These are phyloP conservation scores for Euwallacea similis DNA, from an alignment of 1,140 invertebrate genomes.

Conservation along the genomic window DNA sequence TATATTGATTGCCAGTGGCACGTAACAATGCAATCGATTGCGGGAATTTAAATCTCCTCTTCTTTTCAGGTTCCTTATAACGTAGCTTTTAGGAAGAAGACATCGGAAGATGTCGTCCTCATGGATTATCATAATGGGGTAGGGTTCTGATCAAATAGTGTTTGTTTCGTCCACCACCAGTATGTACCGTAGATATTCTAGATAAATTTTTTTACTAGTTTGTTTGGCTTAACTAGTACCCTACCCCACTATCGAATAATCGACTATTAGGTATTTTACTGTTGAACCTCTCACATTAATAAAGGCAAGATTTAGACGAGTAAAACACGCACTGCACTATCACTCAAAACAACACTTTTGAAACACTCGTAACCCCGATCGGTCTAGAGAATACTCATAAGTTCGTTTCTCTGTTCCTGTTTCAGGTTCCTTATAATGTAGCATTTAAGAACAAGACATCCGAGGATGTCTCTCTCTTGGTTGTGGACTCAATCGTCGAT, in stretches of 20 bases:
- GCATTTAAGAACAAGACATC: conserved; percentile 99
- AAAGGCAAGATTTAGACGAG: too few species aligned
- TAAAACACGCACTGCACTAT: neutral
- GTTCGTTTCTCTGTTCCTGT: neutral
- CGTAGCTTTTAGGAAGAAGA: conserved; percentile 99
- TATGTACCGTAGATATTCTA: too few species aligned
- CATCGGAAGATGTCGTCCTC: conserved; percentile 95
- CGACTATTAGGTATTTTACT: too few species aligned
- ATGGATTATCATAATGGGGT: conserved; percentile 62
- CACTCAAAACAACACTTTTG: neutral
- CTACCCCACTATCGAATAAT: conserved; percentile 20
- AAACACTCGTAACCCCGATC: neutral
- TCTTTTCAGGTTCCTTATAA: conserved; percentile 83
- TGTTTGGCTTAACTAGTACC: conserved; percentile 15
- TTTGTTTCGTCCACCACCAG: too few species aligned
- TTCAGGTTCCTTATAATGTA: conserved; percentile 92
- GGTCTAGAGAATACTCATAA: too few species aligned
- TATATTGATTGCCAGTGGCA: too few species aligned
- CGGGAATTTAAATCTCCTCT: neutral
- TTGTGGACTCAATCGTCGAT: conserved; percentile 98
- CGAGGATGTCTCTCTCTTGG: conserved; percentile 95
- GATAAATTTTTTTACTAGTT: neutral
- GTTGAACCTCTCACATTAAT: too few species aligned
- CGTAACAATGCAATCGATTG: too few species aligned
- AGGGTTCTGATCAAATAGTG: conserved; percentile 12